Conservation (phyloP, 2,888 invertebrate genomes). For the Ganaspis brasiliensis region DNA sequence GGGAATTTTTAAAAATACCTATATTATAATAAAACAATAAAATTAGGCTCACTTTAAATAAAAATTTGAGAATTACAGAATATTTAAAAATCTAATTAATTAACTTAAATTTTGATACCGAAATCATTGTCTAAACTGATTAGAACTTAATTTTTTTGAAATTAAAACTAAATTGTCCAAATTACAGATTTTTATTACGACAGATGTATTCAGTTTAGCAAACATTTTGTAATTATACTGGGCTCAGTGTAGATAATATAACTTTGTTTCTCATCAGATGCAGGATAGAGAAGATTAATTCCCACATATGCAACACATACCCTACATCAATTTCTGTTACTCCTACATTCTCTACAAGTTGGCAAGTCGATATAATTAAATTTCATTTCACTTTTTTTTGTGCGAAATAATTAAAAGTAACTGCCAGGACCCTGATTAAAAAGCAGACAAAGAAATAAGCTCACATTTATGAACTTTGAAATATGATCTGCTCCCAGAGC, state of each 20-base stretch:
- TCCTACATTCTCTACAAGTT: neutral
- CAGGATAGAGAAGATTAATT: neutral
- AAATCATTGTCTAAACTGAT: too few relatives aligned
- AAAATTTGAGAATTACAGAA: too few relatives aligned
- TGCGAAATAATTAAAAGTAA: neutral
- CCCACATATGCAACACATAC: neutral
- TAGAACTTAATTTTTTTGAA: too few relatives aligned
- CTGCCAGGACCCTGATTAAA: slow-evolving; percentile 14
- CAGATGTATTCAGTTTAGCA: neutral
- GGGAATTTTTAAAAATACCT: too few relatives aligned
- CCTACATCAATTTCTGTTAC: neutral
- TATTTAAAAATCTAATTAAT: too few relatives aligned
- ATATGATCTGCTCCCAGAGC: too few relatives aligned
- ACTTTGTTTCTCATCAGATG: neutral
- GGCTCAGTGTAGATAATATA: neutral
- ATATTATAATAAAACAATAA: too few relatives aligned
- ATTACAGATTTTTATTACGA: neutral
- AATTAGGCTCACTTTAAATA: too few relatives aligned
- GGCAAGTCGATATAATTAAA: neutral
- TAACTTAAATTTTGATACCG: too few relatives aligned
- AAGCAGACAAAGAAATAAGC: neutral
- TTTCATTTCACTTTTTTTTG: neutral
- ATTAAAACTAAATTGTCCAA: too few relatives aligned
- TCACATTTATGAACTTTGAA: neutral
- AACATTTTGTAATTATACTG: neutral